Conservation (phyloP, 2,113 vertebrate species). For the Rhinopomastus cyanomelas region DNA sequence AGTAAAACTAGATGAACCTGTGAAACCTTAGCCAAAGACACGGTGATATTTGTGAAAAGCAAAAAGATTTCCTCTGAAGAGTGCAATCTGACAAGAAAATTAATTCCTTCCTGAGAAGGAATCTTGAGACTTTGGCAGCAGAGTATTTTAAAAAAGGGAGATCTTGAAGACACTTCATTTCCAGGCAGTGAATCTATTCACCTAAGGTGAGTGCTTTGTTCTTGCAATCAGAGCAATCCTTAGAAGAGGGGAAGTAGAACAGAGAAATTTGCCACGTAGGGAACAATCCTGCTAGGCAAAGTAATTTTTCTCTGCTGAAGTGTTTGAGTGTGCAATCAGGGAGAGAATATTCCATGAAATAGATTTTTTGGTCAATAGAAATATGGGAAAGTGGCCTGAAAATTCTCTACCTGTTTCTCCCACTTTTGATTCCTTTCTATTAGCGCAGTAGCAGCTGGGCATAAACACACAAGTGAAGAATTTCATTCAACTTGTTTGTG, state of each 20-base stretch:
- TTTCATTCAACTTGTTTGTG: not conserved
- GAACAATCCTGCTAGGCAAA: not conserved
- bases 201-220: not conserved
- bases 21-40: not conserved
- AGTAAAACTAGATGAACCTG: not conserved
- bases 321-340: not conserved
- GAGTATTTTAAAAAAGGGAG: constrained; percentile 4
- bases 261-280: not conserved
- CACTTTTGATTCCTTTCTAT: not conserved
- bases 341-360: not conserved
- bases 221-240: constrained; percentile 15
- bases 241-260: not conserved
- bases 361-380: not conserved
- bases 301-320: not conserved
- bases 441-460: not conserved
- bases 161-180: constrained; percentile 18
- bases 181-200: not conserved
- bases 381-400: not conserved
- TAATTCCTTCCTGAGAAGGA: constrained; percentile 12
- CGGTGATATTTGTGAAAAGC: not conserved
- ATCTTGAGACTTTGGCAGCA: not conserved
- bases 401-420: not conserved
- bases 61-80: not conserved
- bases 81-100: not conserved
- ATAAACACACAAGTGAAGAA: not conserved